phyloP scores from a whole-genome alignment of 2,113 vertebrate genomes.

The Colistium nudipinnis region DNA sequence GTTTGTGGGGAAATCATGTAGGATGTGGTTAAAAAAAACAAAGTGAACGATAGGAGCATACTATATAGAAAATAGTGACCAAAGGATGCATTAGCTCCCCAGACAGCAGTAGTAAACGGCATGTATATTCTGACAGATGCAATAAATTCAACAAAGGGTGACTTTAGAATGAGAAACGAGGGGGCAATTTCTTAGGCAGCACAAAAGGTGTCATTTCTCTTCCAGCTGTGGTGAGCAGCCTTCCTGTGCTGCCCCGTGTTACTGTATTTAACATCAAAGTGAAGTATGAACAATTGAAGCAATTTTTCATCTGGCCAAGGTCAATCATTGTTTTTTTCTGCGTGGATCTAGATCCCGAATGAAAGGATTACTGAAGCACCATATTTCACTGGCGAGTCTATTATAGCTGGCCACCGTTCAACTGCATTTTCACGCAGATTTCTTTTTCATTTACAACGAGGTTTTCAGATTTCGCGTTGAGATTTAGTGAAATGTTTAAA shows the following conservation, averaged over 20 bases:
- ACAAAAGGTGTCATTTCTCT: conserved; percentile 68
- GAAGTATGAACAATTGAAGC: conserved; percentile 73
- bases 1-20: conserved; percentile 16
- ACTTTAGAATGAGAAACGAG: conserved; percentile 16
- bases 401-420: conserved; percentile 51
- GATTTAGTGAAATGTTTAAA: conserved; percentile 31
- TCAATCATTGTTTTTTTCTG: conserved; percentile 75
- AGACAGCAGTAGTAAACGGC: conserved; percentile 47
- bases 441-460: conserved; percentile 6
- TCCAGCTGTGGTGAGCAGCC: conserved; percentile 50
- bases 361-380: conserved; percentile 49
- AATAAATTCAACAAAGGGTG: conserved; percentile 35
- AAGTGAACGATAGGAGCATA: neutral
- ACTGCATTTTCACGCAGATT: conserved; percentile 9
- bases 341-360: conserved; percentile 52
- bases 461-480: conserved; percentile 8
- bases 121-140: conserved; percentile 50
- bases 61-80: conserved; percentile 17
- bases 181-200: conserved; percentile 20
- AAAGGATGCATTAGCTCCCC: conserved; percentile 11
- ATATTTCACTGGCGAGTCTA: conserved; percentile 42
- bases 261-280: conserved; percentile 79
- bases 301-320: conserved; percentile 72
- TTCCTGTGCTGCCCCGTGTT: conserved; percentile 60
- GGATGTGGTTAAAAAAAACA: neutral